Percentiles rank a stretch among this genome's conserved stretches.
Evolutionary conservation across 2,888 invertebrate species (phyloP).

Genomic region (Eupithecia subfuscata): DNA sequence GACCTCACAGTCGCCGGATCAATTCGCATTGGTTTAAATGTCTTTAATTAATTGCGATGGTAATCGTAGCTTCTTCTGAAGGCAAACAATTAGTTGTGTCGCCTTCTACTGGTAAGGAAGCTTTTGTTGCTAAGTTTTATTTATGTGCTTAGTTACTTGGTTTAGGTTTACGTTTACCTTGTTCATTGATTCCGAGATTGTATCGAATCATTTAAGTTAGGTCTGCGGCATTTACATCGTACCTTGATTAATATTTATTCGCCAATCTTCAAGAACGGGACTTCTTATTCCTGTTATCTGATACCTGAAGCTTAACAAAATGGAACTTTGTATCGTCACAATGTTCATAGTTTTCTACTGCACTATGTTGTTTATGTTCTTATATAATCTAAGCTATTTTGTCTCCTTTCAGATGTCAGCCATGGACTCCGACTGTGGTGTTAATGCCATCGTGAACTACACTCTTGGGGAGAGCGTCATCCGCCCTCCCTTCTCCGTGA

Average conservation of each 20-base stretch:
- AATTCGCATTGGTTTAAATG: slow-evolving; percentile 71
- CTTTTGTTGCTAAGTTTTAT: slow-evolving; percentile 52
- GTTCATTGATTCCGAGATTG: slow-evolving; percentile 7
- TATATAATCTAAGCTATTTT: background rate
- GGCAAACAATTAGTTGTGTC: slow-evolving; percentile 71
- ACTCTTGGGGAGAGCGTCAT: slow-evolving; percentile 90
- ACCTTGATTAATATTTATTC: background rate
- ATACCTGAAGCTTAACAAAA: background rate
- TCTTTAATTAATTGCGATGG: slow-evolving; percentile 76
- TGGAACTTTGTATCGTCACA: background rate
- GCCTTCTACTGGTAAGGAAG: slow-evolving; percentile 44
- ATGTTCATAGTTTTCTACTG: background rate
- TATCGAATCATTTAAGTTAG: slow-evolving; percentile 11
- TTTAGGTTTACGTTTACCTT: slow-evolving; percentile 11
- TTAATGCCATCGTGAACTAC: slow-evolving; percentile 96
- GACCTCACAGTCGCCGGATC: slow-evolving; percentile 71
- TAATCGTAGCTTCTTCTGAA: slow-evolving; percentile 61
- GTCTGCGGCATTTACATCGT: background rate
- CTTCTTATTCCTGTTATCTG: background rate
- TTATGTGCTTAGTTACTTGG: slow-evolving; percentile 16
- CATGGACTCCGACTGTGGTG: slow-evolving; percentile 97
- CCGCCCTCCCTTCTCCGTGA: slow-evolving; percentile 91
- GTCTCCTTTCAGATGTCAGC: slow-evolving; percentile 92
- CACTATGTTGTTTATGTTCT: background rate
- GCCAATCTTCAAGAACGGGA: background rate